These are phyloP conservation scores for Otus sunia DNA, from an alignment of 2,113 vertebrate genomes.

Conservation along the genomic window DNA sequence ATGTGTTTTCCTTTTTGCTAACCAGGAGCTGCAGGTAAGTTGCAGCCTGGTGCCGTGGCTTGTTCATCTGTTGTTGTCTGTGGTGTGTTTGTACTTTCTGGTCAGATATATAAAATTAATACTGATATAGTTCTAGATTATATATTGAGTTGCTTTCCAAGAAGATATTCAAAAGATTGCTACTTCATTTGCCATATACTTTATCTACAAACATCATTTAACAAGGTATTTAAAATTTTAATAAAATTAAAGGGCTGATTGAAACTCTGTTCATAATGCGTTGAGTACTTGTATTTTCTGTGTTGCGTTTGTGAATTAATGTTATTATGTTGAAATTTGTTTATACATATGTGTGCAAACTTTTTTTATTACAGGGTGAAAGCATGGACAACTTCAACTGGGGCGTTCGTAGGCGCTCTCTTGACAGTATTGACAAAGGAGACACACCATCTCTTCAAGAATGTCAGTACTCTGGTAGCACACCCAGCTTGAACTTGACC, in stretches of 20 bases:
- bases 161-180: constrained; percentile 45
- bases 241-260: constrained; percentile 76
- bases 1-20: constrained; percentile 92
- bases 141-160: constrained; percentile 35
- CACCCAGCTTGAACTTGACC: constrained; percentile 94
- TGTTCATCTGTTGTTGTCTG: constrained; percentile 67
- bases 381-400: constrained; percentile 99
- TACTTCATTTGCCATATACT: constrained; percentile 41
- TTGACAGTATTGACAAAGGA: constrained; percentile 98
- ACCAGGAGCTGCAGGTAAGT: constrained; percentile 99
- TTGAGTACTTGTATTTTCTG: constrained; percentile 20
- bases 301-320: constrained; percentile 35
- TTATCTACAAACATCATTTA: constrained; percentile 42
- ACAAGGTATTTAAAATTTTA: constrained; percentile 45
- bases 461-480: constrained; percentile 92
- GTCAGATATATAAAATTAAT: constrained; percentile 59
- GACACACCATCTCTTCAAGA: constrained; percentile 95
- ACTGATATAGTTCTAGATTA: constrained; percentile 30
- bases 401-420: constrained; percentile 94
- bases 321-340: background rate
- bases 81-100: constrained; percentile 66
- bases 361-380: constrained; percentile 85
- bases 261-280: constrained; percentile 72
- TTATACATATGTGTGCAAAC: background rate
- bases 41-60: constrained; percentile 78